Percentiles rank a stretch among this genome's conserved stretches.
These are phyloP conservation scores for Merluccius polli DNA, from an alignment of 2,797 vertebrate species.

Conservation along the genomic window DNA sequence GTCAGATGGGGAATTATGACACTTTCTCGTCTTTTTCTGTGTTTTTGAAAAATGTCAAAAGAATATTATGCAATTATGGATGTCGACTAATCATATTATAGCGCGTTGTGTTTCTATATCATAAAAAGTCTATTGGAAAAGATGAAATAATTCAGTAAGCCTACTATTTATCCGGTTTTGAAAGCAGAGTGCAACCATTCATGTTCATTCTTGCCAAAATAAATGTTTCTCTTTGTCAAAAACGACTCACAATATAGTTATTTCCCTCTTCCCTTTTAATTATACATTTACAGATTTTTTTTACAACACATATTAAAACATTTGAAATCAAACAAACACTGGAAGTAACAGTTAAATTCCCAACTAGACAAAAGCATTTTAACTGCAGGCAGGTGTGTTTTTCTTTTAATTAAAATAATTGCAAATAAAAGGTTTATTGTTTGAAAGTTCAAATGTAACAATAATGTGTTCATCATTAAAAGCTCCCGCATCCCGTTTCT, in stretches of 20 bases:
- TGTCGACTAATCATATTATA: background rate
- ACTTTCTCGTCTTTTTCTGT: background rate
- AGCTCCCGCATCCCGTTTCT: constrained; percentile 15
- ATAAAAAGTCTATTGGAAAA: background rate
- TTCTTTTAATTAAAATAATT: constrained; percentile 34
- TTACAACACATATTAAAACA: constrained; percentile 34
- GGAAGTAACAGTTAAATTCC: constrained; percentile 15
- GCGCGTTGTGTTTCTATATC: background rate
- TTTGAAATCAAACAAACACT: constrained; percentile 29
- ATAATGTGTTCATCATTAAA: background rate
- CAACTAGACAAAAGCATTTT: constrained; percentile 37
- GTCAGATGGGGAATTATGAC: background rate
- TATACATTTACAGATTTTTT: constrained; percentile 38
- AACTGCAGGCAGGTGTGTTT: constrained; percentile 19
- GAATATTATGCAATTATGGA: background rate
- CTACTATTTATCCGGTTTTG: too few relatives aligned
- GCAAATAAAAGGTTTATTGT: constrained; percentile 38
- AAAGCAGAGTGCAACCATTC: too few relatives aligned
- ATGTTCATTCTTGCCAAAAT: too few relatives aligned
- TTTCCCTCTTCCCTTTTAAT: background rate
- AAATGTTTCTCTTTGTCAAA: background rate
- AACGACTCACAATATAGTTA: background rate
- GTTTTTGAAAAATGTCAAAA: background rate
- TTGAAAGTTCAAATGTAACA: constrained; percentile 9
- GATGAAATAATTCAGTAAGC: too few relatives aligned